Percentiles rank a stretch among this genome's conserved stretches.
Evolutionary conservation across 2,888 invertebrate species (phyloP).

Genomic region (Halictus quadricinctus): DNA sequence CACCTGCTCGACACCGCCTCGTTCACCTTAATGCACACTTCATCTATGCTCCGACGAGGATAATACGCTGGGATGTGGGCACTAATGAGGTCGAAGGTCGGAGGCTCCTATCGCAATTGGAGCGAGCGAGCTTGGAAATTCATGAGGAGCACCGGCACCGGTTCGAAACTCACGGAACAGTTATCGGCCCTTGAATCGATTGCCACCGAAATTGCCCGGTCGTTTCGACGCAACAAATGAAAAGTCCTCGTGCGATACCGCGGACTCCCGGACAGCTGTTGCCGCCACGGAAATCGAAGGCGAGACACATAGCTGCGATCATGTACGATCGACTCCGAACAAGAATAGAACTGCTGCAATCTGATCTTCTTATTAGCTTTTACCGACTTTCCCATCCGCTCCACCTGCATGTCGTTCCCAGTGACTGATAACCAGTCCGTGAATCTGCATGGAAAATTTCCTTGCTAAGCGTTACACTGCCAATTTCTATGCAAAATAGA

Average conservation of each 20-base stretch:
- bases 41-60: slow-evolving; percentile 36
- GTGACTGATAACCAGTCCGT: neutral
- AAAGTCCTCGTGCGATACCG: slow-evolving; percentile 1
- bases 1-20: slow-evolving; percentile 37
- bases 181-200: slow-evolving; percentile 35
- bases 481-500: too few relatives aligned
- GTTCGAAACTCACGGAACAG: slow-evolving; percentile 29
- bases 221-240: neutral
- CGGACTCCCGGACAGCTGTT: slow-evolving; percentile 7
- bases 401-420: neutral
- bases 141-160: slow-evolving; percentile 4
- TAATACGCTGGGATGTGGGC: slow-evolving; percentile 55
- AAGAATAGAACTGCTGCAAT: neutral
- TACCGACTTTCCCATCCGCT: neutral
- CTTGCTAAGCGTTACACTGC: too few relatives aligned
- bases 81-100: slow-evolving; percentile 59
- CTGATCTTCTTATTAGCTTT: neutral
- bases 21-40: slow-evolving; percentile 56
- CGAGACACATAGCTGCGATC: neutral
- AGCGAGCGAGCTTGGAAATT: slow-evolving; percentile 29
- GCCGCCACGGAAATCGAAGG: neutral
- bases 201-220: slow-evolving; percentile 7
- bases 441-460: too few relatives aligned
- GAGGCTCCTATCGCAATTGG: neutral
- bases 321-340: neutral